A percentile compares a stretch with the other conserved stretches of the same genome.
phyloP scores from a whole-genome alignment of 1,140 invertebrate species.

The Leptonema lineaticorne region DNA sequence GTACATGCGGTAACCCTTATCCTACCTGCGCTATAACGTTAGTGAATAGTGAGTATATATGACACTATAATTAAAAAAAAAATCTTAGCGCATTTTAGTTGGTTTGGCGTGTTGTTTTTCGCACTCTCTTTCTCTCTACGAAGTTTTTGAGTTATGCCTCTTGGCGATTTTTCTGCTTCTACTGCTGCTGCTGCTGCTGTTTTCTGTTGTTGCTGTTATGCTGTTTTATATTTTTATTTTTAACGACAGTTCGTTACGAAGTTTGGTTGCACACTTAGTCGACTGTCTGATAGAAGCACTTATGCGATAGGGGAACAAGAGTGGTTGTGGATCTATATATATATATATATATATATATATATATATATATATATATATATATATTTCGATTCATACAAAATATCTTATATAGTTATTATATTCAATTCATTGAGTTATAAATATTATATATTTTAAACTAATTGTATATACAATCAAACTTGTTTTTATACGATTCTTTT shows the following conservation, averaged over 20 bases:
- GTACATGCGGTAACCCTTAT: no score
- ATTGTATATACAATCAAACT: no score
- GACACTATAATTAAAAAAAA: no score
- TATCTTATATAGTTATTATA: no score
- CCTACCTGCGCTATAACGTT: no score
- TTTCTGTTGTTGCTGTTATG: constrained; percentile 8
- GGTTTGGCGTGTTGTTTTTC: constrained; percentile 3
- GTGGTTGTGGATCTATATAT: neutral
- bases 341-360: neutral
- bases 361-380: no score
- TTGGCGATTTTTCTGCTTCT: constrained; percentile 17
- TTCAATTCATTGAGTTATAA: no score
- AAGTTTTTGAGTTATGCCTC: constrained; percentile 2
- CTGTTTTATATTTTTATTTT: constrained; percentile 28
- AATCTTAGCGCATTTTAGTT: constrained; percentile 5
- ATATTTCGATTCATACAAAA: no score
- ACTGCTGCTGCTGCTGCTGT: no score
- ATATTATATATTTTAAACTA: no score
- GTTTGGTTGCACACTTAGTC: neutral
- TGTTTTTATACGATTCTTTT: no score
- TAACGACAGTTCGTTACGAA: constrained; percentile 35
- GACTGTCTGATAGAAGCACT: constrained; percentile 12
- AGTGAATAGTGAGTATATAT: no score
- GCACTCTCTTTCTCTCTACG: neutral
- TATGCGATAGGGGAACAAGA: neutral